These are phyloP conservation scores for Peromyscus eremicus DNA, from an alignment of 2,797 vertebrate species.

Conservation along the genomic window DNA sequence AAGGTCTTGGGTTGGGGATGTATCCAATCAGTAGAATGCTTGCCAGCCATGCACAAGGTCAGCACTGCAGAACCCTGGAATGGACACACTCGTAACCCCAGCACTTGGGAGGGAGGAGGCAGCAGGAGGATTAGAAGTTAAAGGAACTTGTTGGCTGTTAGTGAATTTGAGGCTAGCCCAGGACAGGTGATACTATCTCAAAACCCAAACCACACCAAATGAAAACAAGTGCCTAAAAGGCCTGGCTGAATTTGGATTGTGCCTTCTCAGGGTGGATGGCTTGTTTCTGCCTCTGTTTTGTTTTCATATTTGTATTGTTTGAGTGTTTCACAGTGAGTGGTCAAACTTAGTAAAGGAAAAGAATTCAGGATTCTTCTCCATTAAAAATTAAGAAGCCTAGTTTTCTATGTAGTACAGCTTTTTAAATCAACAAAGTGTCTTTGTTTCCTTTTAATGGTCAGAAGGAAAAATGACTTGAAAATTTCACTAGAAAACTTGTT, in stretches of 20 bases:
- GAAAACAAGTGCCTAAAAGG: neutral
- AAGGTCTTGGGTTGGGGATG: neutral
- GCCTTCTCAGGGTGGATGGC: neutral
- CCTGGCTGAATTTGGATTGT: neutral
- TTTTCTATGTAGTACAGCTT: conserved; percentile 75
- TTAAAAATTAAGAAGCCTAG: conserved; percentile 74
- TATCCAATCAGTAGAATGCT: neutral
- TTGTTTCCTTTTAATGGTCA: conserved; percentile 85
- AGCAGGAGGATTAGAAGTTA: neutral
- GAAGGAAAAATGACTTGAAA: conserved; percentile 84
- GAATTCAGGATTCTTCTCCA: conserved; percentile 52
- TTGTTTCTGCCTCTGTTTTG: conserved; percentile 51
- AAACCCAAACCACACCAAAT: neutral
- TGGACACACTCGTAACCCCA: neutral
- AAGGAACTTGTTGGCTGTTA: neutral
- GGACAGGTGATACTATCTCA: neutral
- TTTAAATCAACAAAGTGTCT: conserved; percentile 79
- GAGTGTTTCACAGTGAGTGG: conserved; percentile 45
- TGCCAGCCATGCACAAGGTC: neutral
- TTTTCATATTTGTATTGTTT: conserved; percentile 60
- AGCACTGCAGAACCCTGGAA: neutral
- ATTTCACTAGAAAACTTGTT: conserved; percentile 82
- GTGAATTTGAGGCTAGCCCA: neutral
- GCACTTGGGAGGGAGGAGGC: neutral
- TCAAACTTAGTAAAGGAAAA: conserved; percentile 82